Evolutionary conservation across 2,797 vertebrate species (phyloP).

Genomic region (Prunella strophiata): DNA sequence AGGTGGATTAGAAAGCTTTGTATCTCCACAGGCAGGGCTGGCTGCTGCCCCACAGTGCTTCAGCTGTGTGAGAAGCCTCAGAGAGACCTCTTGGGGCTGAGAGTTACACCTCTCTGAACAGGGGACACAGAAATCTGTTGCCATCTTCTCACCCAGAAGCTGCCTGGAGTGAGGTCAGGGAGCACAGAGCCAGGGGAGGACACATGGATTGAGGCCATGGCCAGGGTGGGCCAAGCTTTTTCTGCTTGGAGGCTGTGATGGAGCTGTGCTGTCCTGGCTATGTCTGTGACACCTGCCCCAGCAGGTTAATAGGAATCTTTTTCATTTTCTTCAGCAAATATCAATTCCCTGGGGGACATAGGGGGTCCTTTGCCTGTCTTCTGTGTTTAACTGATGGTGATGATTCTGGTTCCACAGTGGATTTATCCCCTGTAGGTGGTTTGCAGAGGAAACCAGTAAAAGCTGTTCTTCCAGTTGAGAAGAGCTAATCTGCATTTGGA

Average conservation of each 20-base stretch:
- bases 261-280: background rate
- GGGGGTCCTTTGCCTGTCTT: background rate
- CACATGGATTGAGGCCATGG: rapidly evolving
- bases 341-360: background rate
- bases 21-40: background rate
- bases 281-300: background rate
- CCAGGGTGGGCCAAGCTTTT: background rate
- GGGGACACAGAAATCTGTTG: background rate
- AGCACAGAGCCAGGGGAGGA: background rate
- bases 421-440: background rate
- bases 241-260: background rate
- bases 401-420: background rate
- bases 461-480: background rate
- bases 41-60: rapidly evolving
- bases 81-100: background rate
- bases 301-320: background rate
- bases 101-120: background rate
- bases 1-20: rapidly evolving
- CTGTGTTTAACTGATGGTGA: background rate
- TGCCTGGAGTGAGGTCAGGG: background rate
- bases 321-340: background rate
- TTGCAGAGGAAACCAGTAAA: background rate
- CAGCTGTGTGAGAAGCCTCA: background rate
- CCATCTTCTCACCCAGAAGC: background rate
- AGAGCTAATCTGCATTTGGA: background rate